These are phyloP conservation scores for Spodoptera litura DNA, from an alignment of 1,140 invertebrate species.

Conservation along the genomic window DNA sequence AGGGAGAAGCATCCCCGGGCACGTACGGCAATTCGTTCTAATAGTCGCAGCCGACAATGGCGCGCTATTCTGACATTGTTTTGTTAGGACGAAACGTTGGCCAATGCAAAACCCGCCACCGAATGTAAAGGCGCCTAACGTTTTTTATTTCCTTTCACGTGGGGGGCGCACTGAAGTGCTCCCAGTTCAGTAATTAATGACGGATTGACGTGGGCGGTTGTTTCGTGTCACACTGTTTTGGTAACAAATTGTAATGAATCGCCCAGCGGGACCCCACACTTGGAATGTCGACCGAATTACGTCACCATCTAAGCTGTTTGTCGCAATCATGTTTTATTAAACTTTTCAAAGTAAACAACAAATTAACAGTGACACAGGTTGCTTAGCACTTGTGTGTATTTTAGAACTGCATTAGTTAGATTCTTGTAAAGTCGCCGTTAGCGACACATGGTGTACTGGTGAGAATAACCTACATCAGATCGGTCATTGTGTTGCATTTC, in stretches of 20 bases:
- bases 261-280: conserved; percentile 77
- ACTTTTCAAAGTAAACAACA: neutral
- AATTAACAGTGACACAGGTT: neutral
- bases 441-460: neutral
- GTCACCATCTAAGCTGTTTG: conserved; percentile 60
- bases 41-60: conserved; percentile 74
- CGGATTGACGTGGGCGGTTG: conserved; percentile 70
- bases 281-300: conserved; percentile 70
- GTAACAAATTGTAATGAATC: conserved; percentile 82
- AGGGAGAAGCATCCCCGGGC: conserved; percentile 63
- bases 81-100: conserved; percentile 75
- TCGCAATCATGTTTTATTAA: conserved; percentile 14
- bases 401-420: no score
- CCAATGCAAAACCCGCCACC: conserved; percentile 70
- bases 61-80: conserved; percentile 72
- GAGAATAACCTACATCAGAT: conserved; percentile 1
- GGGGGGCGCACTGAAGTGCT: conserved; percentile 78
- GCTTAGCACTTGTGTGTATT: neutral
- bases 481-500: neutral
- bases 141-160: conserved; percentile 70
- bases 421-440: neutral
- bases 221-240: conserved; percentile 81
- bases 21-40: conserved; percentile 79
- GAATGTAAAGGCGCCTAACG: conserved; percentile 59
- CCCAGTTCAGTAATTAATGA: conserved; percentile 78